These are phyloP conservation scores for Stegophylla sp. DNA, from an alignment of 2,888 invertebrate genomes.

Conservation along the genomic window DNA sequence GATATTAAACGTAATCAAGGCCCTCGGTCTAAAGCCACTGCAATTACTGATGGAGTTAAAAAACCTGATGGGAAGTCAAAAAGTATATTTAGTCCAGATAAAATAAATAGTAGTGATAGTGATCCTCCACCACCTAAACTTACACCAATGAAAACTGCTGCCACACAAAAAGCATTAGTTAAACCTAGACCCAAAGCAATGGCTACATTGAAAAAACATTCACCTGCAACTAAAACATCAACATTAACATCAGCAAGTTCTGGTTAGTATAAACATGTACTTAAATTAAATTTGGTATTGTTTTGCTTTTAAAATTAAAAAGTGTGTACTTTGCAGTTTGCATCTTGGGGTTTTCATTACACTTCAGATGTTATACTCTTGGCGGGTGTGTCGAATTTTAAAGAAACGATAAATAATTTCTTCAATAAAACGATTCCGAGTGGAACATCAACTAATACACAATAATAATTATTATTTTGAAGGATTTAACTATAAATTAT, in stretches of 20 bases:
- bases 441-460: no score
- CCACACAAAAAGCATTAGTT: conserved; percentile 60
- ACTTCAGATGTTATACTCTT: no score
- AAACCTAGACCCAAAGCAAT: conserved; percentile 65
- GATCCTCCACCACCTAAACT: conserved; percentile 66
- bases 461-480: no score
- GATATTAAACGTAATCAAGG: conserved; percentile 56
- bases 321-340: no score
- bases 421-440: no score
- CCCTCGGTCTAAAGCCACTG: conserved; percentile 49
- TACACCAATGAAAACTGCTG: conserved; percentile 64
- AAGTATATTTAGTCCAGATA: conserved; percentile 82
- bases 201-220: conserved; percentile 60
- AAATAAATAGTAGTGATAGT: conserved; percentile 72
- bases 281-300: no score
- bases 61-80: conserved; percentile 61
- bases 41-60: conserved; percentile 58
- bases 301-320: no score
- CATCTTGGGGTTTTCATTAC: no score
- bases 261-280: conserved; percentile 44
- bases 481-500: no score
- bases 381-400: no score
- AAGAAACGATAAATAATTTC: no score
- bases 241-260: conserved; percentile 59
- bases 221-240: conserved; percentile 59